Evolutionary conservation across 1,140 invertebrate genomes (phyloP).

Genomic region (Drosophila obscura): DNA sequence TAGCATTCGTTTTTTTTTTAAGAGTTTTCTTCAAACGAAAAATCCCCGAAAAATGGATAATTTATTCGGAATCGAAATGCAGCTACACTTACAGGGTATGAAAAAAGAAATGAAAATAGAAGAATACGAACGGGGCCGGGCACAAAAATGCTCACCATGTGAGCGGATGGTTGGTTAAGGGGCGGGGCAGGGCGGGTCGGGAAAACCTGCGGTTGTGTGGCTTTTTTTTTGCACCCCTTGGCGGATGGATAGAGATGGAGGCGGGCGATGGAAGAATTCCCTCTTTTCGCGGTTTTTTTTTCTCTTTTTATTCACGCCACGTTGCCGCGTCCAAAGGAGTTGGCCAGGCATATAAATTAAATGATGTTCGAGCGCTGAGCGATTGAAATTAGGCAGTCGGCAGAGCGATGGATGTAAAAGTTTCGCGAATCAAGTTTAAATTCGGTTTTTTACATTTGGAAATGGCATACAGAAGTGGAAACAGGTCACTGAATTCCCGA

Average conservation of each 20-base stretch:
- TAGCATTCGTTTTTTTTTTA: no score
- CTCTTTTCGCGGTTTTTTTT: constrained; percentile 25
- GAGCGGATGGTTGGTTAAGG: constrained; percentile 11
- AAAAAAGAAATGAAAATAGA: constrained; percentile 1
- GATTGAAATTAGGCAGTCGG: constrained; percentile 69
- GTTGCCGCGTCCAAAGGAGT: constrained; percentile 63
- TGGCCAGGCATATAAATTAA: constrained; percentile 77
- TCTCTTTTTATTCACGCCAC: constrained; percentile 34
- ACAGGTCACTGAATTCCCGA: constrained; percentile 36
- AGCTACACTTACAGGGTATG: neutral
- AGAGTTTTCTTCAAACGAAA: no score
- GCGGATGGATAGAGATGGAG: constrained; percentile 6
- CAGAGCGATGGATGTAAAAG: constrained; percentile 29
- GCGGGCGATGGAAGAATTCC: constrained; percentile 34
- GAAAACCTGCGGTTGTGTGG: constrained; percentile 45
- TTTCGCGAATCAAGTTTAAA: constrained; percentile 50
- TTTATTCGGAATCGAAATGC: no score
- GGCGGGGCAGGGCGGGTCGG: no score
- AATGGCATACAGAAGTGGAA: neutral
- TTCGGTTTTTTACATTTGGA: constrained; percentile 4
- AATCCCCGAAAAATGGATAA: no score
- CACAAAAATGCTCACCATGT: constrained; percentile 58
- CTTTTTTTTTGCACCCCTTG: constrained; percentile 43
- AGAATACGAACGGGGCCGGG: constrained; percentile 25
- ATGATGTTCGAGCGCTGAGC: constrained; percentile 62